Conservation (phyloP, 2,113 vertebrate genomes). For the Trematomus loennbergii region DNA sequence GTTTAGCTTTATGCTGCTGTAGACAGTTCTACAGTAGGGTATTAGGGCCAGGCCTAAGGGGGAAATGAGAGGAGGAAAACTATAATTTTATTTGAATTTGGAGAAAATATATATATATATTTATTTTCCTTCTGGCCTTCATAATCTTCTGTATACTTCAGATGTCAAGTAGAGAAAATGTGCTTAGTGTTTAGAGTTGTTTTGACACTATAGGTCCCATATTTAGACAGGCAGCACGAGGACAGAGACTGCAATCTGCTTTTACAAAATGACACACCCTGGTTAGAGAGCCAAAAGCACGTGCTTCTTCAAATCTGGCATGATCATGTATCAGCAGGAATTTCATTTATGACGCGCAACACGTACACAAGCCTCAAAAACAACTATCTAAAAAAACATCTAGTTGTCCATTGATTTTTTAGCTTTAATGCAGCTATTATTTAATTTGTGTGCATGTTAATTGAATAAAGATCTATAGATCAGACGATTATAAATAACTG, state of each 20-base stretch:
- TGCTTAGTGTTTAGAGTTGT: neutral
- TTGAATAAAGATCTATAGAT: neutral
- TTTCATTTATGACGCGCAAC: neutral
- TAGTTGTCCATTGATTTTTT: neutral
- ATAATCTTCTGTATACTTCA: neutral
- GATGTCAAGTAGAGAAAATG: neutral
- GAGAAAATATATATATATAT: no score
- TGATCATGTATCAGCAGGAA: conserved; percentile 49
- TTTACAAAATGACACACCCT: neutral
- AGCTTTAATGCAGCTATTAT: neutral
- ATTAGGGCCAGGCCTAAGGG: no score
- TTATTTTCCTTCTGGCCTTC: no score
- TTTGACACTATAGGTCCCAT: neutral
- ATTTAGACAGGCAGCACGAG: neutral
- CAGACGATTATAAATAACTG: conserved; percentile 1
- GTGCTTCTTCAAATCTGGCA: conserved; percentile 12
- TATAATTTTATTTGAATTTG: no score
- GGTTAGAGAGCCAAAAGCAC: conserved; percentile 14
- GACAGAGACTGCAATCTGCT: neutral
- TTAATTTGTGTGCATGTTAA: neutral
- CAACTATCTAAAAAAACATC: neutral
- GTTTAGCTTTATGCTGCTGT: neutral
- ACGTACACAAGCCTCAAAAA: neutral
- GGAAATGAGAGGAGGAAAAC: no score
- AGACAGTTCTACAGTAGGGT: neutral